Percentiles rank a stretch among this genome's conserved stretches.
Conservation (phyloP, 2,888 invertebrate genomes). For the Habrosyne pyritoides region DNA sequence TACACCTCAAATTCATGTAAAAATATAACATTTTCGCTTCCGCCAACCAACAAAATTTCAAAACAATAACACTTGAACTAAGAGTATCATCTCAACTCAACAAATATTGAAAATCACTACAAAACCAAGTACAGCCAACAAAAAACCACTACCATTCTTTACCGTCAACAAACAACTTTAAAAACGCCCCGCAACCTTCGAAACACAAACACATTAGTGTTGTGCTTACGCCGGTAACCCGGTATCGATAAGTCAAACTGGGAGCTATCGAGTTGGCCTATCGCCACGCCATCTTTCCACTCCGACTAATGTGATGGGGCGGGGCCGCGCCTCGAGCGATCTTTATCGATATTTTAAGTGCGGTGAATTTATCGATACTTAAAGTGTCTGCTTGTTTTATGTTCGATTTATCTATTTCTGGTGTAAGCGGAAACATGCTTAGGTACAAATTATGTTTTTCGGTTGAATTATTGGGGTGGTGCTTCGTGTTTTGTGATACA, state of each 20-base stretch:
- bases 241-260: constrained; percentile 43
- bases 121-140: background rate
- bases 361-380: constrained; percentile 26
- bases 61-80: background rate
- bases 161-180: constrained; percentile 31
- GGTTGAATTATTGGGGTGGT: background rate
- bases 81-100: background rate
- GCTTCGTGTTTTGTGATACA: background rate
- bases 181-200: constrained; percentile 20
- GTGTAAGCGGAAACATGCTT: background rate
- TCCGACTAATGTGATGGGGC: constrained; percentile 31
- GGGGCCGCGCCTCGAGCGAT: constrained; percentile 11
- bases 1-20: too few relatives aligned
- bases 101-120: background rate
- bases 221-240: constrained; percentile 24
- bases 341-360: constrained; percentile 27
- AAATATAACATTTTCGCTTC: too few relatives aligned
- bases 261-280: constrained; percentile 45
- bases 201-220: constrained; percentile 35
- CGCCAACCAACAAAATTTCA: background rate
- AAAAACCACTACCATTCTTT: constrained; percentile 24
- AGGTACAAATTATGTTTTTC: constrained; percentile 2
- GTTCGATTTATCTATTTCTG: background rate
- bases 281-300: constrained; percentile 41
- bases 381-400: constrained; percentile 4